These are phyloP conservation scores for Gila orcuttii DNA, from an alignment of 2,113 vertebrate genomes.

Conservation along the genomic window DNA sequence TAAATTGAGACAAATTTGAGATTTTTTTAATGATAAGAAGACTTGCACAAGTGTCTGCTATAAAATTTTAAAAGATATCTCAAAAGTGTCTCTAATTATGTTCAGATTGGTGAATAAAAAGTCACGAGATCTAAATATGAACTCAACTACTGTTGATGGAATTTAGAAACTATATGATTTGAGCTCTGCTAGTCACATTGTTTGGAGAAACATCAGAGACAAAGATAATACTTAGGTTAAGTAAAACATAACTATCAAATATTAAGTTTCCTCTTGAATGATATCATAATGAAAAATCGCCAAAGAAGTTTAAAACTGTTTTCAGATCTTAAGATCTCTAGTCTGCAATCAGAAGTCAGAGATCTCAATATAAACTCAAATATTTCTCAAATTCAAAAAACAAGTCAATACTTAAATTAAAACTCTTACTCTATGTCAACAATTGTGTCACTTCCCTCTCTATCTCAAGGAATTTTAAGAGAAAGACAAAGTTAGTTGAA, in stretches of 20 bases:
- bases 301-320: background rate
- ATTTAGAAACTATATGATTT: background rate
- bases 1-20: background rate
- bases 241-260: background rate
- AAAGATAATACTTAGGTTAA: background rate
- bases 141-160: background rate
- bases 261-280: background rate
- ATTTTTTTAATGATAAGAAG: too few relatives aligned
- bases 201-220: background rate
- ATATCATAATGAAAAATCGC: background rate
- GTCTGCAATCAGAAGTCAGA: background rate
- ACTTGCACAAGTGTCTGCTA: background rate
- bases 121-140: background rate
- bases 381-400: background rate
- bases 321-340: background rate
- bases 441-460: background rate
- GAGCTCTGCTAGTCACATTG: background rate
- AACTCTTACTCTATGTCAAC: background rate
- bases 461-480: background rate
- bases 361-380: background rate
- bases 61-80: background rate
- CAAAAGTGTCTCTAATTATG: background rate
- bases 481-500: background rate
- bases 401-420: background rate
- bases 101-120: background rate